Evolutionary conservation across 2,888 invertebrate species (phyloP), one percentile per base, ranked within the genome.

Genomic region (Adineta ricciae): DNA sequence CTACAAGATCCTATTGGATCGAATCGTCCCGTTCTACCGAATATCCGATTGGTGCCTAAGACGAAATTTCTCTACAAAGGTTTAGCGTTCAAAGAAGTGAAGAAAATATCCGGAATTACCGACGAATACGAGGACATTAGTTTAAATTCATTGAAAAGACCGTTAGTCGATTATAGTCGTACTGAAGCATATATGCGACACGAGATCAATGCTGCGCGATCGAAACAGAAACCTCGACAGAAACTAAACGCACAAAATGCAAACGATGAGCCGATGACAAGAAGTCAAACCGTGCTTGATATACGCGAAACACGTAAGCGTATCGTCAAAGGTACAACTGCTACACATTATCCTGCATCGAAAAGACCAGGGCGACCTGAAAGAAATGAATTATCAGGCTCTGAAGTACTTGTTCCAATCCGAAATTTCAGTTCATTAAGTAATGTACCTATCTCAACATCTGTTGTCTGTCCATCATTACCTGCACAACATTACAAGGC

Each of bases 21-120:
- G 11, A 41, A 41, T 78, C 78, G 78, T 24, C 78, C 36, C n/a
- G 78, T 78, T 9, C n/a, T 78, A 38, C 78, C 78, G 9, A 78
- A 78, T 78, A 78, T 78, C 1, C 38, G 41, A 78, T 32, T 32
- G 19, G n/a, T 78, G 41, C 78, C 78, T 41, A 78, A 78, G 41
- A 36, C 38, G n/a, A 78, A 78, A 78, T 41, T n/a, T 78, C 9
- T 78, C 19, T 78, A 78, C 41, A 78, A 78, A 78, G 78, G 78
- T 41, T 78, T 78, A 78, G 78, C 78, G n/a, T 78, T 41, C n/a
- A 78, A 78, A 78, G 78, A 78, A 41, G 78, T 24, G 11, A 24
- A 78, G 32, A 78, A 41, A 41, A 41, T 78, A 2, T 21, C 41
- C 41, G 41, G 78, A 41, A 78, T 41, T 41, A 41, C 1, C 2